Conservation (phyloP, 1,140 invertebrate species). For the Centruroides vittatus region DNA sequence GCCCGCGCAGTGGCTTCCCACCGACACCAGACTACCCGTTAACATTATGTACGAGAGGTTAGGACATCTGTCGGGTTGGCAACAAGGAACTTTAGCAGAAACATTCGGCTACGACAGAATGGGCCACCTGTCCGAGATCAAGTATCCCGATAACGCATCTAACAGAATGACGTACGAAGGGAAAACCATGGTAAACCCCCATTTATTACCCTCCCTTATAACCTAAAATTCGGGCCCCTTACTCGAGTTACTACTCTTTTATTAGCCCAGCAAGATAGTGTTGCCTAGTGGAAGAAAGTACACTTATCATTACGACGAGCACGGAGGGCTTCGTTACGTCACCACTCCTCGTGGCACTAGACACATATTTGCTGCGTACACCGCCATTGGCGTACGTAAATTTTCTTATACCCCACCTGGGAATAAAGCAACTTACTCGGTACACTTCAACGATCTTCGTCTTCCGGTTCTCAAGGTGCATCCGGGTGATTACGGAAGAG, state of each 20-base stretch:
- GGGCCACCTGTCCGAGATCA: conserved; percentile 69
- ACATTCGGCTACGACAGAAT: conserved; percentile 74
- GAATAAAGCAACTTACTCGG: conserved; percentile 60
- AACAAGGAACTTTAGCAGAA: conserved; percentile 77
- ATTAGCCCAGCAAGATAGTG: conserved; percentile 68
- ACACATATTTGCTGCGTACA: conserved; percentile 79
- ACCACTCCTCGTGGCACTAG: conserved; percentile 88
- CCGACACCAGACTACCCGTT: conserved; percentile 50
- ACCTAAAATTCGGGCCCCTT: not conserved
- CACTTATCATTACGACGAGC: conserved; percentile 76
- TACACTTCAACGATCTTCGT: conserved; percentile 77
- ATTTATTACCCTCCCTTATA: not conserved
- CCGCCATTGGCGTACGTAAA: conserved; percentile 84
- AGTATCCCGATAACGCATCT: conserved; percentile 70
- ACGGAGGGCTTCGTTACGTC: conserved; percentile 72
- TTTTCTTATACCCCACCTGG: conserved; percentile 82
- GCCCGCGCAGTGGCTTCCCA: conserved; percentile 74
- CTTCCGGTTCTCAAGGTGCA: conserved; percentile 74
- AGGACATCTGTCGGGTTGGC: conserved; percentile 76
- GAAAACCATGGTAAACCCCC: conserved; percentile 54
- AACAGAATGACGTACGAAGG: conserved; percentile 77
- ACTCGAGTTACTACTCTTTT: not conserved
- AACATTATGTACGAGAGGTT: conserved; percentile 86
- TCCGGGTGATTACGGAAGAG: conserved; percentile 74
- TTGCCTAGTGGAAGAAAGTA: conserved; percentile 85